Evolutionary conservation across 1,140 invertebrate genomes (phyloP), one percentile per base, ranked within the genome.

Genomic region (Sitophilus oryzae): DNA sequence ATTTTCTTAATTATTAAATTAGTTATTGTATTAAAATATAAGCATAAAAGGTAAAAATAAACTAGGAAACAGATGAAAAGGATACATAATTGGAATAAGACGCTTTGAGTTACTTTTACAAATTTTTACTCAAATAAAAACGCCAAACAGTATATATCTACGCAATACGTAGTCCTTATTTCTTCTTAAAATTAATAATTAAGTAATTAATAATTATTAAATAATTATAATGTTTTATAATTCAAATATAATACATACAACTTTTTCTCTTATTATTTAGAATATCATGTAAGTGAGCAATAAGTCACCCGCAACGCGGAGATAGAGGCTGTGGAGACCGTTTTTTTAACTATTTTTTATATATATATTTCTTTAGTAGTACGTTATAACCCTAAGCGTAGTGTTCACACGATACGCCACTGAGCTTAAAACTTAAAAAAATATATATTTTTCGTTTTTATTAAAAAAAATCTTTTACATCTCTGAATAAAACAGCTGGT

Each of bases 81-180:
- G n/a, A n/a, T n/a, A 11, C 11, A 30, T 30, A 30, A 6, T 6
- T 30, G 25, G 25, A 30, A 30, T 30, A 30, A 30, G 11, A 30
- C 5, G 25, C 5, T 11, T 30, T 5, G 5, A 6, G 5, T 30
- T 30, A 30, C 25, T 56, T 56, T 57, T 57, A 45, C 55, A 52
- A 43, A 67, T 62, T 71, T 69, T 71, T 68, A 71, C 66, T 71
- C 53, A 71, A 71, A 71, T 71, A 71, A 71, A 71, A 71, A 71
- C 67, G 69, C 65, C 69, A 69, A 71, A 71, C 67, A 68, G 62
- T 70, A 69, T 70, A 70, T 70, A 66, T 61, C 63, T 68, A 70
- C 66, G 67, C 64, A 62, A 63, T 67, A 65, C 67, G 66, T 69
- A 69, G 65, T 66, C 61, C 49, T 57, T 57, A 57, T 46, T 52